A percentile compares a stretch with the other conserved stretches of the same genome.
Evolutionary conservation across 2,113 vertebrate genomes (phyloP).

Genomic region (Tringa solitaria): DNA sequence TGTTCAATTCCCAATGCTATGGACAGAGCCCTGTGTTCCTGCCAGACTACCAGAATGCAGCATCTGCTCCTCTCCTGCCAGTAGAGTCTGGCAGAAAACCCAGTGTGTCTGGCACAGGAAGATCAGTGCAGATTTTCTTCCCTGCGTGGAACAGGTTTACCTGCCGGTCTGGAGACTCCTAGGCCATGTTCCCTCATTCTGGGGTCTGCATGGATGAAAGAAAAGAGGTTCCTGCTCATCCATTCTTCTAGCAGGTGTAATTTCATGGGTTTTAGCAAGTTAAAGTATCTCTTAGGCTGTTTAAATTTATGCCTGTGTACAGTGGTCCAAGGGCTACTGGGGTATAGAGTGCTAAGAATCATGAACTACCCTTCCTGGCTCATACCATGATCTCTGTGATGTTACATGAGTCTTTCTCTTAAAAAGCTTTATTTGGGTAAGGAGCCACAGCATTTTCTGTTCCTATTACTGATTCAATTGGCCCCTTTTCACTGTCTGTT

Average conservation of each 20-base stretch:
- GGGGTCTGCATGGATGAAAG: neutral
- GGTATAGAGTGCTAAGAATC: neutral
- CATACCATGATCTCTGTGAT: neutral
- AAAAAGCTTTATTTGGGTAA: neutral
- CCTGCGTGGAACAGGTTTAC: neutral
- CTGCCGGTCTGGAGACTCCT: neutral
- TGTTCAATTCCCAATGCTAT: neutral
- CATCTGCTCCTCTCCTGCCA: constrained; percentile 17
- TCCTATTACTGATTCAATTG: neutral
- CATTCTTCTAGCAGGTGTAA: neutral
- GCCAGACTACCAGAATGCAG: constrained; percentile 11
- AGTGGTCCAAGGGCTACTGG: neutral
- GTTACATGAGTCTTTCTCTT: neutral
- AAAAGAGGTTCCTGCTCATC: neutral
- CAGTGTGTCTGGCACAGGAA: neutral
- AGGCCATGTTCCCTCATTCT: neutral
- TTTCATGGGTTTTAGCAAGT: neutral
- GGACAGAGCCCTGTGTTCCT: neutral
- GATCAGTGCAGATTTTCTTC: neutral
- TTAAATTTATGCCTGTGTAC: neutral
- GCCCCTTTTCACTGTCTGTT: neutral
- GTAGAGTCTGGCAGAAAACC: neutral
- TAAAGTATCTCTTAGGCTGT: neutral
- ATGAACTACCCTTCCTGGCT: neutral
- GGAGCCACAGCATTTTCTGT: neutral